Percentiles rank a stretch among this genome's conserved stretches.
These are phyloP conservation scores for Umimayanthus kanabou DNA, from an alignment of 92 coral and sea anemone species.

Conservation along the genomic window DNA sequence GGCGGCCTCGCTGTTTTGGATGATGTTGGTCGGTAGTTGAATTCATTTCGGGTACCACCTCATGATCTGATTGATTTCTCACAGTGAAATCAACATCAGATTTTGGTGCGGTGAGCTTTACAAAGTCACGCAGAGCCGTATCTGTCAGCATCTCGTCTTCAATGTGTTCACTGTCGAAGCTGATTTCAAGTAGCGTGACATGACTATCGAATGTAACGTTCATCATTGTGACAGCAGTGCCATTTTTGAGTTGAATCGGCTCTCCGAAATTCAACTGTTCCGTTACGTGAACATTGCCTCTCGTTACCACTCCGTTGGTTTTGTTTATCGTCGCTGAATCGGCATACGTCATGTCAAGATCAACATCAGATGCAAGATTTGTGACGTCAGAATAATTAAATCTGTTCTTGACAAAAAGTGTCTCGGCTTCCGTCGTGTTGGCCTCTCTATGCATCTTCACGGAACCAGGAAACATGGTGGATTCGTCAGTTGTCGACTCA, in stretches of 20 bases:
- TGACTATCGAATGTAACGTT: background rate
- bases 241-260: slow-evolving; percentile 35
- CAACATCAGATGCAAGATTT: slow-evolving; percentile 38
- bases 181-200: background rate
- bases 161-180: background rate
- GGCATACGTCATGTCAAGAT: slow-evolving; percentile 46
- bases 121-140: background rate
- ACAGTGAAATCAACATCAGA: background rate
- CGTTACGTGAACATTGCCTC: slow-evolving; percentile 19
- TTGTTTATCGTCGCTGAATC: slow-evolving; percentile 39
- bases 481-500: slow-evolving; percentile 6
- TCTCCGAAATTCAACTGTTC: slow-evolving; percentile 46
- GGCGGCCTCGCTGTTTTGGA: background rate
- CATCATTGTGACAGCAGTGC: slow-evolving; percentile 32
- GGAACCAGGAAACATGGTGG: slow-evolving; percentile 49
- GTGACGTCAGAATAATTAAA: background rate
- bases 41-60: background rate
- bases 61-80: background rate
- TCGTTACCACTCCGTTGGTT: slow-evolving; percentile 49
- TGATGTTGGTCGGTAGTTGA: background rate
- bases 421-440: slow-evolving; percentile 27
- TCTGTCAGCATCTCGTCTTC: background rate
- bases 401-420: slow-evolving; percentile 37
- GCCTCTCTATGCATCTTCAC: slow-evolving; percentile 61
- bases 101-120: background rate